Percentiles rank a stretch among this genome's conserved stretches.
Conservation (phyloP, 2,113 vertebrate species). For the Strix aluco region DNA sequence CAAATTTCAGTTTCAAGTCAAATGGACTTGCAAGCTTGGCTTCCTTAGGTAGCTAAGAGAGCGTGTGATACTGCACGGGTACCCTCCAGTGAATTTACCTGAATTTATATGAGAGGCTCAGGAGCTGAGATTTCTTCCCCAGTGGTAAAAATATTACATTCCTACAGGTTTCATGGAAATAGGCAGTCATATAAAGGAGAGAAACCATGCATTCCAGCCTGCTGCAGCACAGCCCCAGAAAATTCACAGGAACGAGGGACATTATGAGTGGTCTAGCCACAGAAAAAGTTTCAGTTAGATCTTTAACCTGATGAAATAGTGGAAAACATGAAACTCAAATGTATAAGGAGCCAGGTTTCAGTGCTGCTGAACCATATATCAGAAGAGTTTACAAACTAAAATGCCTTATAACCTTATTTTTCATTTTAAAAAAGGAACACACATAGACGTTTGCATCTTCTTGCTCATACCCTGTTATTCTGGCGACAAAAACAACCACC, state of each 20-base stretch:
- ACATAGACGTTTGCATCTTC: background rate
- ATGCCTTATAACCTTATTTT: background rate
- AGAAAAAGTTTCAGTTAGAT: background rate
- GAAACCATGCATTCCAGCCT: background rate
- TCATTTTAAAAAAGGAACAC: background rate
- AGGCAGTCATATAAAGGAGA: background rate
- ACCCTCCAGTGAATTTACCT: background rate
- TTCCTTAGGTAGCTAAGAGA: background rate
- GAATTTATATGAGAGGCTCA: background rate
- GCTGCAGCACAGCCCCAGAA: background rate
- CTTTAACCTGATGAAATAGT: background rate
- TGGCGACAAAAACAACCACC: background rate
- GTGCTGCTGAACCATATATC: background rate
- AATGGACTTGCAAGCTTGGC: fast-evolving
- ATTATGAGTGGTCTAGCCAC: background rate
- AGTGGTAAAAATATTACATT: background rate
- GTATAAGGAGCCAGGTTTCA: background rate
- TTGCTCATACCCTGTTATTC: conserved; percentile 7
- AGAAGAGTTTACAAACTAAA: background rate
- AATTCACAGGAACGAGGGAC: background rate
- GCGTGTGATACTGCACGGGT: fast-evolving
- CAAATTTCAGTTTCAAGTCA: background rate
- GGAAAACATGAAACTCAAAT: background rate
- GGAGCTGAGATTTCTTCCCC: background rate
- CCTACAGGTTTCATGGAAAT: background rate